A percentile compares a stretch with the other conserved stretches of the same genome.
These are phyloP conservation scores for Tringa solitaria DNA, from an alignment of 2,113 vertebrate genomes.

Conservation along the genomic window DNA sequence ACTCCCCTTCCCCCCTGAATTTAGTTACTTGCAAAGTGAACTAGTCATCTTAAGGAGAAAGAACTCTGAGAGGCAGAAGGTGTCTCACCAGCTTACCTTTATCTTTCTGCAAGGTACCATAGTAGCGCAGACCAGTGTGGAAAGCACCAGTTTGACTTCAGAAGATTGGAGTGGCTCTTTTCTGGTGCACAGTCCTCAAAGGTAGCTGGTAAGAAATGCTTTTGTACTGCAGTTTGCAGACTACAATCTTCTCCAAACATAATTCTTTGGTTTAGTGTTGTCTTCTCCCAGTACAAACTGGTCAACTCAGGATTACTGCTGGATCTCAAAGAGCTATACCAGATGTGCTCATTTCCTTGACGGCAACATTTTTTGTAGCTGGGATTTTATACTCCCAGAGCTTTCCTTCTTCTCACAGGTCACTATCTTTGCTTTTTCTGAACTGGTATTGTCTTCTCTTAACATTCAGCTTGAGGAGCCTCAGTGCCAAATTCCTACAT, in stretches of 20 bases:
- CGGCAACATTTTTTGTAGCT: not conserved
- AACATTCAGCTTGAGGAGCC: not conserved
- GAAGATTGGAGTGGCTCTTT: not conserved
- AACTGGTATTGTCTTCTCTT: not conserved
- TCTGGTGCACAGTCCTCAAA: not conserved
- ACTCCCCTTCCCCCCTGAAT: not conserved
- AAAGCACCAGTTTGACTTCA: not conserved
- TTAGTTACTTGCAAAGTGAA: not conserved
- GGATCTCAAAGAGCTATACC: not conserved
- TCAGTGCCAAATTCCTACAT: not conserved
- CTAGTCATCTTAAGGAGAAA: not conserved
- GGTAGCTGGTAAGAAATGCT: not conserved
- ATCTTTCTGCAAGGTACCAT: not conserved
- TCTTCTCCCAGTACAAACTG: not conserved
- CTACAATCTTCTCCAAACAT: not conserved
- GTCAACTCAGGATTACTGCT: not conserved
- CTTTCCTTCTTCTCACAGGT: not conserved
- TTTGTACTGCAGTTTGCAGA: not conserved
- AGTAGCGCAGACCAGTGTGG: rapidly evolving
- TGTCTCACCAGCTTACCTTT: not conserved
- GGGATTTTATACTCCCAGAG: not conserved
- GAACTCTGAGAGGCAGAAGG: not conserved
- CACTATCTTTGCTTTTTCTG: not conserved
- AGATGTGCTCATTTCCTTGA: not conserved
- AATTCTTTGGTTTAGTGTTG: not conserved